Evolutionary conservation across 2,113 vertebrate species (phyloP).

Genomic region (Dunckerocampus dactyliophorus): DNA sequence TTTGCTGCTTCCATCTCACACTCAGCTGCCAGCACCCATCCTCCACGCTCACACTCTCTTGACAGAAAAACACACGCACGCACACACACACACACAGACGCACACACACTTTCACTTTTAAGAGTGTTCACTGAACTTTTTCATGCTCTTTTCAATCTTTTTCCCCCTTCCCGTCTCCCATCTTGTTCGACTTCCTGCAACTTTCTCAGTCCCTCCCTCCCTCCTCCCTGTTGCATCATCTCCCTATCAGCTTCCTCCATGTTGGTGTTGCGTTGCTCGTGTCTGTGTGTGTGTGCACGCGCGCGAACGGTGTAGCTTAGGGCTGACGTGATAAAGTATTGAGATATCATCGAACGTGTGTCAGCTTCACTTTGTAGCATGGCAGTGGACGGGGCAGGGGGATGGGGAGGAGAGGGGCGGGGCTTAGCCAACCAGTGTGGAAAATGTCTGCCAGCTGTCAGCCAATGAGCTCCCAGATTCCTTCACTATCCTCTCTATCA

Average conservation of each 20-base stretch:
- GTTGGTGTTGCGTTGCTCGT: constrained; percentile 1
- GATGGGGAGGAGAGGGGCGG: constrained; percentile 24
- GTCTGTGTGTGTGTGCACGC: constrained; percentile 7
- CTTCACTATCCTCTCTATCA: constrained; percentile 2
- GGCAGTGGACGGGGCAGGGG: constrained; percentile 32
- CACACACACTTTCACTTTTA: neutral
- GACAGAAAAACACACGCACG: neutral
- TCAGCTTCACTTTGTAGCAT: constrained; percentile 46
- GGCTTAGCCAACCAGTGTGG: constrained; percentile 45
- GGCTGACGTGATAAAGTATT: constrained; percentile 54
- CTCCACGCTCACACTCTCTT: constrained; percentile 37
- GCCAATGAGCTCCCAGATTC: constrained; percentile 55
- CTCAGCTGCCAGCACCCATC: constrained; percentile 55
- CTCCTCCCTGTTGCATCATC: constrained; percentile 31
- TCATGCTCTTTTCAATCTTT: constrained; percentile 9
- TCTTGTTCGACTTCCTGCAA: neutral
- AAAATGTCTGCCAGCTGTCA: constrained; percentile 50
- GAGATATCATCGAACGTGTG: constrained; percentile 51
- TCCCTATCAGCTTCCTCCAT: constrained; percentile 8
- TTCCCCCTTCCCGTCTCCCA: neutral
- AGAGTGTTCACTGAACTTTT: neutral
- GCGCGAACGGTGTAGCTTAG: constrained; percentile 46
- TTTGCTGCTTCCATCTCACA: constrained; percentile 43
- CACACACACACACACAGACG: neutral
- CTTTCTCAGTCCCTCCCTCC: neutral